Conservation (phyloP, 2,888 invertebrate genomes). For the Selenia dentaria region DNA sequence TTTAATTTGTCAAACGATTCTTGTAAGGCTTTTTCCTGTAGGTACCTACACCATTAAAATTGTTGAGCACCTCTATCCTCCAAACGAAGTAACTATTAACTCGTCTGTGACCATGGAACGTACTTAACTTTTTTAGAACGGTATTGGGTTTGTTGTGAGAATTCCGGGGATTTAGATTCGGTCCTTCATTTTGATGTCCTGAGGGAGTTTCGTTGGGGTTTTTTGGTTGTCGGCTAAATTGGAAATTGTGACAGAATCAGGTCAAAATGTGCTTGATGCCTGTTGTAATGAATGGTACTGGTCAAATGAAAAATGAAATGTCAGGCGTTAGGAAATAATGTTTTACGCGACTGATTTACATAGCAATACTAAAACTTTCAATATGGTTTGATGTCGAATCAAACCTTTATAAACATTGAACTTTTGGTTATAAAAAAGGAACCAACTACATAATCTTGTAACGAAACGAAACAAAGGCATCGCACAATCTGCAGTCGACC, state of each 20-base stretch:
- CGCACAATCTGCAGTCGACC: conserved; percentile 14
- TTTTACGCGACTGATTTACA: conserved; percentile 1
- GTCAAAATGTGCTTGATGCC: conserved; percentile 26
- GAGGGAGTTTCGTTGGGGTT: conserved; percentile 30
- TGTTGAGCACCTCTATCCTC: conserved; percentile 22
- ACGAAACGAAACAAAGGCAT: conserved; percentile 7
- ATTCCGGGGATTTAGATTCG: conserved; percentile 30
- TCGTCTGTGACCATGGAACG: conserved; percentile 16
- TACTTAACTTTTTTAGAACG: conserved; percentile 22
- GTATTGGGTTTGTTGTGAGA: conserved; percentile 24
- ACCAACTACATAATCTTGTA: too few species aligned
- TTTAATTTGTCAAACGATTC: conserved; percentile 51
- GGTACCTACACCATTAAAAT: conserved; percentile 18
- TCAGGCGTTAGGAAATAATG: conserved; percentile 2
- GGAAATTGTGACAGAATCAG: conserved; percentile 32
- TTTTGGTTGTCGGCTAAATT: conserved; percentile 34
- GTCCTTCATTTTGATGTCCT: conserved; percentile 34
- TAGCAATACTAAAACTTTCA: not conserved
- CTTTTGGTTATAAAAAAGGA: too few species aligned
- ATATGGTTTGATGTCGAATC: too few species aligned
- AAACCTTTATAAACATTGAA: conserved; percentile 6
- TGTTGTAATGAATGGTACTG: conserved; percentile 24
- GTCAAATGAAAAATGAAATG: conserved; percentile 22
- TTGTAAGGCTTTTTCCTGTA: conserved; percentile 36
- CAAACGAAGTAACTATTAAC: conserved; percentile 19